Conservation (phyloP, 2,797 vertebrate genomes). For the Philypnodon macrostomus region DNA sequence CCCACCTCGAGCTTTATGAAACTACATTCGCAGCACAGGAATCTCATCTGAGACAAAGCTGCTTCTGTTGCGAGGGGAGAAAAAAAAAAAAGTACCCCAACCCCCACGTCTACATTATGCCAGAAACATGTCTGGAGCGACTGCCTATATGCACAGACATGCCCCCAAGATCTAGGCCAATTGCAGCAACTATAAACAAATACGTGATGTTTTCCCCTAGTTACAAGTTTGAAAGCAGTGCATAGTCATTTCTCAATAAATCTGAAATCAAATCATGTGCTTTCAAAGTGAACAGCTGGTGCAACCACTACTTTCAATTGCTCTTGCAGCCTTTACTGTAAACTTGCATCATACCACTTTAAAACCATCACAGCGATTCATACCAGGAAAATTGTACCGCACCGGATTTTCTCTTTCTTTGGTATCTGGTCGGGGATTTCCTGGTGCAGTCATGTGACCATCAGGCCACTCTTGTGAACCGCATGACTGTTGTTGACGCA, state of each 20-base stretch:
- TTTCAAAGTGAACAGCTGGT: background rate
- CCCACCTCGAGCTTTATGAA: conserved; percentile 68
- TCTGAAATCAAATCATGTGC: too few species aligned
- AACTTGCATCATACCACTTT: conserved; percentile 41
- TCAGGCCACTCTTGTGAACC: conserved; percentile 53
- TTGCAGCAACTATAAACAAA: conserved; percentile 11
- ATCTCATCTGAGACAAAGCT: conserved; percentile 76
- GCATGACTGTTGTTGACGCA: conserved; percentile 32
- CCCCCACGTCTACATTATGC: conserved; percentile 48
- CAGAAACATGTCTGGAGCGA: conserved; percentile 40
- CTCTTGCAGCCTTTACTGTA: conserved; percentile 10
- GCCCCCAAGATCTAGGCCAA: conserved; percentile 41
- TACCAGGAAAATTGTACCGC: conserved; percentile 40
- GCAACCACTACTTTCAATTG: background rate
- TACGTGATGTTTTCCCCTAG: background rate
- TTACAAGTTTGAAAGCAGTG: conserved; percentile 13
- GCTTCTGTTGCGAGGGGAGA: conserved; percentile 58
- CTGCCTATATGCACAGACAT: conserved; percentile 35
- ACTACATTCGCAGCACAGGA: conserved; percentile 74
- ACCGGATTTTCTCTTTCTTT: conserved; percentile 23
- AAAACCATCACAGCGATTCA: conserved; percentile 21
- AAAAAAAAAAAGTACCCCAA: conserved; percentile 28
- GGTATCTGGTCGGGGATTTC: conserved; percentile 67
- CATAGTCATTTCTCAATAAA: background rate
- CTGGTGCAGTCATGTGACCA: conserved; percentile 68